Percentiles rank a stretch among this genome's conserved stretches.
Conservation (phyloP, 92 coral and sea anemone species). For the Micromussa lordhowensis region DNA sequence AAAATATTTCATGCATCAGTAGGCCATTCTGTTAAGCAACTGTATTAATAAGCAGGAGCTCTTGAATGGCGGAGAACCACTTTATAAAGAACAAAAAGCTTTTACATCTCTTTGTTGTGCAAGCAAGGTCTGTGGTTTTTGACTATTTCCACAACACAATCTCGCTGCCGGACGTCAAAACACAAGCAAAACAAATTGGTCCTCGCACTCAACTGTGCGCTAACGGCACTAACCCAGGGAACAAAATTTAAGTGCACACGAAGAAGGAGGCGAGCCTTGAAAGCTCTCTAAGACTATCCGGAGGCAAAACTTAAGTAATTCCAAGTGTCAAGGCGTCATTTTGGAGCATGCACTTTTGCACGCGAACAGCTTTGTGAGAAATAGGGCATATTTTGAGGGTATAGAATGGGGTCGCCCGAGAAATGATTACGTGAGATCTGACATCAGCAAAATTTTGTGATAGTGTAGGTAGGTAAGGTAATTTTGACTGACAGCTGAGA, state of each 20-base stretch:
- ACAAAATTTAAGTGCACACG: neutral
- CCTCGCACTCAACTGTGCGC: neutral
- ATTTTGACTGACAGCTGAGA: too few relatives aligned
- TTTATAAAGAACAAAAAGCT: neutral
- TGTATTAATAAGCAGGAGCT: conserved; percentile 11
- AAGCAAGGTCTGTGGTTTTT: neutral
- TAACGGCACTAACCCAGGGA: neutral
- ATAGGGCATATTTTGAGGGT: too few relatives aligned
- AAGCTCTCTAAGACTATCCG: neutral
- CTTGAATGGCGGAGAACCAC: conserved; percentile 10
- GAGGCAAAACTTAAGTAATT: neutral
- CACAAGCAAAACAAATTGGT: neutral
- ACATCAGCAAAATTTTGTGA: too few relatives aligned
- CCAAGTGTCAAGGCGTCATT: neutral
- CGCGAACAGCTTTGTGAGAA: neutral
- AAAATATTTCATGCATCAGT: conserved; percentile 11
- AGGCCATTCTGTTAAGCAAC: neutral
- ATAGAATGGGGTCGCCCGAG: too few relatives aligned
- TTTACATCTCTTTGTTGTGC: neutral
- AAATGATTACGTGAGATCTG: too few relatives aligned
- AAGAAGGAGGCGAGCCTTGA: neutral
- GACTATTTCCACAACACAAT: neutral
- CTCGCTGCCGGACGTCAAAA: conserved; percentile 1
- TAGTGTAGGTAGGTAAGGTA: too few relatives aligned
- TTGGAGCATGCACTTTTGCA: neutral